These are phyloP conservation scores for Pycnomerus fuliginosus DNA, from an alignment of 2,888 invertebrate genomes.

Conservation along the genomic window DNA sequence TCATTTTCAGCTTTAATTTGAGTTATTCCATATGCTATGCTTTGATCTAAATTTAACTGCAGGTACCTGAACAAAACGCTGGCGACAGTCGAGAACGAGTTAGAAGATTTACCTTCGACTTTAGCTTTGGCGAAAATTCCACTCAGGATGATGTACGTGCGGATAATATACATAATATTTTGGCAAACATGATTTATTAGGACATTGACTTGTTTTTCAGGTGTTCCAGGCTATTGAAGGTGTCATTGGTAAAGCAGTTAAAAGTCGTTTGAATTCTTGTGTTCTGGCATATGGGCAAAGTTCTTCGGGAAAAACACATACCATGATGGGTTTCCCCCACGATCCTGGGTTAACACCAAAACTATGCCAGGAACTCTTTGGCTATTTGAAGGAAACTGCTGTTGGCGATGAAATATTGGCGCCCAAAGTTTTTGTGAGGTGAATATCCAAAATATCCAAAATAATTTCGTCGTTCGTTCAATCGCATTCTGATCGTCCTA, in stretches of 20 bases:
- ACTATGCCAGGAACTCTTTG: conserved; percentile 57
- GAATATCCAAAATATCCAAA: too few species aligned
- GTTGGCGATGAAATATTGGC: conserved; percentile 43
- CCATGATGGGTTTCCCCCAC: conserved; percentile 69
- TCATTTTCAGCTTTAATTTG: conserved; percentile 26
- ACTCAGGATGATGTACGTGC: conserved; percentile 54
- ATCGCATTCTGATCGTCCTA: too few species aligned
- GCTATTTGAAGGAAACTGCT: conserved; percentile 45
- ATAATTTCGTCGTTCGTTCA: too few species aligned
- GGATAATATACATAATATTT: not conserved
- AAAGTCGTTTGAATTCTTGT: conserved; percentile 66
- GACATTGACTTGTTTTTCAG: too few species aligned
- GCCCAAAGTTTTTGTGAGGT: conserved; percentile 50
- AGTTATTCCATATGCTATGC: conserved; percentile 23
- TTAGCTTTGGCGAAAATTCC: conserved; percentile 62
- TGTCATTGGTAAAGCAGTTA: conserved; percentile 63
- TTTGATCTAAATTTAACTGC: conserved; percentile 35
- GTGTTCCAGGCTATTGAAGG: conserved; percentile 67
- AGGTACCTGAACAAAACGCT: conserved; percentile 65
- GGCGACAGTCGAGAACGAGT: conserved; percentile 67
- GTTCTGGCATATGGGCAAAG: conserved; percentile 76
- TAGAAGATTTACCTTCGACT: conserved; percentile 64
- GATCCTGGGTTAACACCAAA: conserved; percentile 60
- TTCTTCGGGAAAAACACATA: conserved; percentile 74
- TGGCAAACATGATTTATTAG: not conserved